Base-by-base conservation (phyloP, 2,888 invertebrate species). In the Chymomyza fuscimana region DNA sequence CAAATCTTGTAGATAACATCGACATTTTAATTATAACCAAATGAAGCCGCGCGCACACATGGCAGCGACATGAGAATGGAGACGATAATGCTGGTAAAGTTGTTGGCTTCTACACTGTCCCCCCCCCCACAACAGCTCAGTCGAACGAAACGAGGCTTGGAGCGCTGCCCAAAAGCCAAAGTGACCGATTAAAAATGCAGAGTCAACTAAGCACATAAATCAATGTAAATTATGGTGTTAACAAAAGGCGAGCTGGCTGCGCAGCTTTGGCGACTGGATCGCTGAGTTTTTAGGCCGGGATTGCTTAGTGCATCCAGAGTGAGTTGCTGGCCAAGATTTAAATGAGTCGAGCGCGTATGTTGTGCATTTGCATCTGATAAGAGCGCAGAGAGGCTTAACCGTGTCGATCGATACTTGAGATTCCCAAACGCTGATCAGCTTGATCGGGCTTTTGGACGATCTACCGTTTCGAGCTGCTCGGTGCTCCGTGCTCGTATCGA, bases 171-270 rank as follows among this genome's bases (percentile, higher is more conserved):
- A 50, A n/a, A 59, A 62, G 16, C 69, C 71, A 68, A 46, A 73
- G 76, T 88, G 88, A 84, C 89, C 85, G 85, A 86, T 86, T 86
- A 86, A 86, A 86, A 89, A 86, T 87, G 86, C 85, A 87, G 89
- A 86, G 87, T 81, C 89, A 86, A 86, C 88, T 84, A 78, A 78
- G 76, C 82, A 80, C 88, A 89, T 89, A 89, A 89, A 89, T 89
- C 89, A 89, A 89, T 89, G 90, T 89, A 89, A 89, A 89, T 89
- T 89, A 89, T 87, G 83, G 90, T 88, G 90, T 89, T 86, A 90
- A 89, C 89, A 89, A 90, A 90, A 90, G 89, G 84, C 88, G 72
- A 82, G 78, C 84, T 79, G 84, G 72, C 82, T 82, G 86, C 82
- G 78, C 72, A 74, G 67, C 65, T 65, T 76, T 66, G 72, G 25